Evolutionary conservation across 2,888 invertebrate species (phyloP), one percentile per base, ranked within the genome.

Genomic region (Caenorhabditis imperialis): DNA sequence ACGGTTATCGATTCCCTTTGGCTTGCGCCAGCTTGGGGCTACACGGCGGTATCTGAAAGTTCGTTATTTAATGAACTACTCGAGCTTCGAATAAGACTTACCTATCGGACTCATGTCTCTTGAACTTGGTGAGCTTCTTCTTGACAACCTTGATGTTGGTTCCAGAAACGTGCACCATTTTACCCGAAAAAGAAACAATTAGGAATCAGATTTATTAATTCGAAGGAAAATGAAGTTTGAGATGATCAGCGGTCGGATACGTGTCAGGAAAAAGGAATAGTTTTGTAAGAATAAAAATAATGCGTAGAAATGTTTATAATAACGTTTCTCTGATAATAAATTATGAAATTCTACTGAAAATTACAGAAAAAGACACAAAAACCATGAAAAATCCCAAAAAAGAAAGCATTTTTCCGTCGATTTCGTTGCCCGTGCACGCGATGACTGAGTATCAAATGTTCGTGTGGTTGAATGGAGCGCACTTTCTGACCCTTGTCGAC

Each of bases 1-100:
- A 90, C 98, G 93, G 93, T 99, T 99, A 91, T 99, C 99, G 90
- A 99, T 99, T 95, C 99, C 99, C 91, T 97, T 97, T 20, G 99
- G 99, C 91, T 97, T 99, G 89, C 99, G 93, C 99, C 99, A 99
- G 92, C 94, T 87, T 63, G 84, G 82, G 67, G 81, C 81, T 55
- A 86, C 81, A 55, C 84, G 85, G 55, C 78, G 76, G 79, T 87
- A 86, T 67, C 82, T 81, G 44, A 45, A 79, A 78, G 54, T n/a
- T 10, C 37, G n/a, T 16, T 23, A 42, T 37, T 47, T 45, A 53
- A 10, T 25, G 16, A 30, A 53, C 4, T 3, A 14, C 38, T 12
- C 1, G 8, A 33, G 18, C 16, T 25, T n/a, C 3, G 30, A 7
- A 7, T 6, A 40, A 30, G 2, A 60, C 25, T 37, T 97, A 98